These are phyloP conservation scores for Apodemus sylvaticus DNA, from an alignment of 2,113 vertebrate species.

Conservation along the genomic window DNA sequence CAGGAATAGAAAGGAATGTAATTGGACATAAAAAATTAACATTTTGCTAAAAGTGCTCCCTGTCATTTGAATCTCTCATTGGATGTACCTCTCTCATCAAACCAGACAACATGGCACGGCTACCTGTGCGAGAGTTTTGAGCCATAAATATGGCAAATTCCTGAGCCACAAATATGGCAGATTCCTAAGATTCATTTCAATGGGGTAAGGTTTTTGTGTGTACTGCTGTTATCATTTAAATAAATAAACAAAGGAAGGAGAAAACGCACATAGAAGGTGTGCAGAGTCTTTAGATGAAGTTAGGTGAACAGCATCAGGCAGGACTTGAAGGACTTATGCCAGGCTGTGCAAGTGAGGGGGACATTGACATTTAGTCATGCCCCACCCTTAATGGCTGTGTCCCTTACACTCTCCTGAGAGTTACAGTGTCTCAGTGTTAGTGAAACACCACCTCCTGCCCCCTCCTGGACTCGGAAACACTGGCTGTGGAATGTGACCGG, in stretches of 20 bases:
- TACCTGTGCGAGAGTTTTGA: neutral
- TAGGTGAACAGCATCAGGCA: neutral
- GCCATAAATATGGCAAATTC: neutral
- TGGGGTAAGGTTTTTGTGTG: neutral
- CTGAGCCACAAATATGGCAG: neutral
- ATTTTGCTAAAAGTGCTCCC: neutral
- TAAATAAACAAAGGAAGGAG: neutral
- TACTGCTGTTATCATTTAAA: neutral
- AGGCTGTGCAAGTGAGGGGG: neutral
- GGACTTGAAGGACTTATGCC: neutral
- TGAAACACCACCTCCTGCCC: neutral
- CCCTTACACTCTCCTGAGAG: neutral
- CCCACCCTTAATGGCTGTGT: neutral
- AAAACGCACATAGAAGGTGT: neutral
- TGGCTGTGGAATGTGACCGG: neutral
- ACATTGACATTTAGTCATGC: neutral
- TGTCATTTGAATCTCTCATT: neutral
- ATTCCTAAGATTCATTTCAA: neutral
- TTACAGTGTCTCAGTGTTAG: neutral
- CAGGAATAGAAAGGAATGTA: neutral
- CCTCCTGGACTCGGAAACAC: neutral
- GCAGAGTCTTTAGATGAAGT: neutral
- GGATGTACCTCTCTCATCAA: neutral
- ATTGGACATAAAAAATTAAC: neutral
- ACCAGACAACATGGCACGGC: neutral